Evolutionary conservation across 2,888 invertebrate species (phyloP), one percentile per base, ranked within the genome.

Genomic region (Drosophila austrosaltans): DNA sequence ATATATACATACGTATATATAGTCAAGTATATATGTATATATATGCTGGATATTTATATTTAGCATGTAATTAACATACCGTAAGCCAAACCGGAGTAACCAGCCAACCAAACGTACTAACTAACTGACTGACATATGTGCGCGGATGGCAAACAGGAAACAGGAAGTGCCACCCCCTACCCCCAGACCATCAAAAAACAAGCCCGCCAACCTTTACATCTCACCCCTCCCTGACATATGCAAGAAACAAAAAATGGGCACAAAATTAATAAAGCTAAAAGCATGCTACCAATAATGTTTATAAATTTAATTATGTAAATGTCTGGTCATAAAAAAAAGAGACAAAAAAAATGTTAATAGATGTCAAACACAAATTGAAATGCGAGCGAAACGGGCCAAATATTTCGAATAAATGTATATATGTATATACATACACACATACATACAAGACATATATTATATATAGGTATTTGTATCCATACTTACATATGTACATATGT

Each of bases 281-380:
- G 83, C 83, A 85, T 85, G 86, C 75, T 67, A 77, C 75, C 82
- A 83, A 83, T 83, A 87, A 87, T 84, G 77, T 85, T 85, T 83
- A 89, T 85, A 83, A 89, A 83, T 83, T 85, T 83, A 83, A 89
- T 83, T 83, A 83, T 89, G 83, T 87, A 83, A 83, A 83, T 83
- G 83, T 69, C 82, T 40, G 82, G 74, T 65, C 53, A 74, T 84
- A 79, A 82, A 87, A 76, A 78, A 58, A 6, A 39, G 53, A 39
- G 44, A 53, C 42, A 56, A 63, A 28, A 53, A 60, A 70, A 89
- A 79, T 79, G 73, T 77, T 89, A 83, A 83, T 83, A 89, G 86
- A 89, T 87, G 82, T 89, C 89, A 89, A 89, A 79, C 82, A 79
- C 62, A 82, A 83, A 87, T 85, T 74, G 82, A 84, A 83, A 73